Conservation (phyloP, 2,113 vertebrate genomes). For the Mungos mungo region DNA sequence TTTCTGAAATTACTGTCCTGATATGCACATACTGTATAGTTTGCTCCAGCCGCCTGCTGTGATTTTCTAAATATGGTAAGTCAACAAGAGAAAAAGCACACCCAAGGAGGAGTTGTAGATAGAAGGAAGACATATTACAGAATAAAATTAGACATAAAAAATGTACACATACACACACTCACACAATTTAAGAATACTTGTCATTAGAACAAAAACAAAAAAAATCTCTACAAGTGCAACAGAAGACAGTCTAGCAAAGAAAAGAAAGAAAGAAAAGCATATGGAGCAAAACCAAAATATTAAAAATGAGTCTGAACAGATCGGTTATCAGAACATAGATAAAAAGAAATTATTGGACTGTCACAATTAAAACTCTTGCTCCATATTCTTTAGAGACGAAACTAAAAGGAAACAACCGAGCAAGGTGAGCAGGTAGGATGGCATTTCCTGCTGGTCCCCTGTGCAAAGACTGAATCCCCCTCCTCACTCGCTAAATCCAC, state of each 20-base stretch:
- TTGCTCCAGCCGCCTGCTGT: background rate
- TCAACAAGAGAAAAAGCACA: background rate
- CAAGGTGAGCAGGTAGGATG: background rate
- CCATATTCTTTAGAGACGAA: background rate
- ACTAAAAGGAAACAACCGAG: background rate
- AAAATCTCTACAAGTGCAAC: background rate
- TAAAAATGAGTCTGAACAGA: background rate
- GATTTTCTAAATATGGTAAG: background rate
- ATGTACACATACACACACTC: background rate
- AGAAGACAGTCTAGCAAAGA: background rate
- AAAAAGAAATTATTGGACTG: no score
- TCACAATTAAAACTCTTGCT: background rate
- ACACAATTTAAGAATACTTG: background rate
- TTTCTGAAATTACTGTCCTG: background rate
- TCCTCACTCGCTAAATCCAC: background rate
- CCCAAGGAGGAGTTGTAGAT: background rate
- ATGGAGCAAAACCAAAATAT: background rate
- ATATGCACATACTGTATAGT: background rate
- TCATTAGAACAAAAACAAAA: background rate
- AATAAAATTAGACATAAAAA: background rate
- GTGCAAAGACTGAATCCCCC: background rate
- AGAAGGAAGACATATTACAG: no score
- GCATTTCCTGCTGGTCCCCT: background rate
- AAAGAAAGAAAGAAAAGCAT: background rate
- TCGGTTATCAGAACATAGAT: background rate